These are phyloP conservation scores for Coturnix japonica DNA, from an alignment of 2,113 vertebrate genomes.

Conservation along the genomic window DNA sequence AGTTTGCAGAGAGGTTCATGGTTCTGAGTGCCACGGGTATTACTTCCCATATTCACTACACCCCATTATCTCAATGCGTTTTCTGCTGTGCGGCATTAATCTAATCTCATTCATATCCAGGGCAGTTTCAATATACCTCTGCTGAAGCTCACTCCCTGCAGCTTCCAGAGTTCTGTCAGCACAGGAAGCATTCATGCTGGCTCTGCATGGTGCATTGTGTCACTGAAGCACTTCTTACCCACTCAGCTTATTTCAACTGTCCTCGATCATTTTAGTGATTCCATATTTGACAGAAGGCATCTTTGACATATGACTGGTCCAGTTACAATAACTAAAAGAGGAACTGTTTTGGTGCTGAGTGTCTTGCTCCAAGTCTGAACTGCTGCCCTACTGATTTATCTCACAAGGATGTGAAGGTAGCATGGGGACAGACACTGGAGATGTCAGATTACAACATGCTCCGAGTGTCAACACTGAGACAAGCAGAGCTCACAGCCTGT, in stretches of 20 bases:
- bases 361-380: not conserved
- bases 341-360: not conserved
- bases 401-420: not conserved
- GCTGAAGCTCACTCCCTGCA: not conserved
- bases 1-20: not conserved
- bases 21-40: slow-evolving; percentile 2
- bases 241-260: not conserved
- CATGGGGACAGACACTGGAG: not conserved
- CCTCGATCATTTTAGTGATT: not conserved
- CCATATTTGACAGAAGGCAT: not conserved
- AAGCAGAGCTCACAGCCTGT: not conserved
- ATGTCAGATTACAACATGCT: rapidly evolving
- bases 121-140: not conserved
- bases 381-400: not conserved
- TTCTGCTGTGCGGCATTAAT: not conserved
- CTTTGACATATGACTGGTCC: not conserved
- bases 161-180: not conserved
- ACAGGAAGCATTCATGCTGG: not conserved
- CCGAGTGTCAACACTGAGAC: not conserved
- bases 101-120: not conserved
- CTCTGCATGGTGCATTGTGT: not conserved
- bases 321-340: not conserved
- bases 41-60: not conserved
- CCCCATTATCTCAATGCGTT: not conserved
- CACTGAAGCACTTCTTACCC: not conserved